These are phyloP conservation scores for Cryptotermes secundus DNA, from an alignment of 1,140 invertebrate species.

Conservation along the genomic window DNA sequence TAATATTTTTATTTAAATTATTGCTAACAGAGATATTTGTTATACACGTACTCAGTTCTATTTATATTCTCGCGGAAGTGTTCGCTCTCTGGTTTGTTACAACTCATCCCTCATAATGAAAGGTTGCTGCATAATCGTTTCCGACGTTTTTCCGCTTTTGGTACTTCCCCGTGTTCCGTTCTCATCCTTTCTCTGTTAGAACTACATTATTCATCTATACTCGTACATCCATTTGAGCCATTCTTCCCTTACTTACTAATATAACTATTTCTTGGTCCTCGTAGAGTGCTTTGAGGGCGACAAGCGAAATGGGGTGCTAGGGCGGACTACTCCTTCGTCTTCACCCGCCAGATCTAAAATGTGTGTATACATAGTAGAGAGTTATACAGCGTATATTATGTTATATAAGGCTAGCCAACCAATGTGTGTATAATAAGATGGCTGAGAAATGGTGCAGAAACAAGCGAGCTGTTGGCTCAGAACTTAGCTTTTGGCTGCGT, in stretches of 20 bases:
- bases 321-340: background rate
- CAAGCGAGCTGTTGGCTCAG: background rate
- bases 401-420: background rate
- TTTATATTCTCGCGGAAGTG: too few species aligned
- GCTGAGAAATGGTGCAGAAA: constrained; percentile 33
- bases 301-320: background rate
- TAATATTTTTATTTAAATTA: too few species aligned
- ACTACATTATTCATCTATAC: background rate
- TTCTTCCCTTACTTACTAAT: background rate
- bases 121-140: background rate
- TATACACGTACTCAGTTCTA: too few species aligned
- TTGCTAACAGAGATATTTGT: too few species aligned
- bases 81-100: background rate
- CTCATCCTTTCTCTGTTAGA: background rate
- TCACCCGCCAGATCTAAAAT: background rate
- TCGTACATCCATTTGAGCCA: background rate
- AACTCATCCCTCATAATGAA: background rate
- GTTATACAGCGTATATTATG: background rate
- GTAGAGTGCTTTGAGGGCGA: background rate
- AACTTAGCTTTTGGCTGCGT: constrained; percentile 8
- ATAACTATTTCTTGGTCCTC: background rate
- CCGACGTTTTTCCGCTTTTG: too few species aligned
- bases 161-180: background rate
- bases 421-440: constrained; percentile 18
- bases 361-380: background rate